These are phyloP conservation scores for Chirona hameri DNA, from an alignment of 2,888 invertebrate genomes.

Conservation along the genomic window DNA sequence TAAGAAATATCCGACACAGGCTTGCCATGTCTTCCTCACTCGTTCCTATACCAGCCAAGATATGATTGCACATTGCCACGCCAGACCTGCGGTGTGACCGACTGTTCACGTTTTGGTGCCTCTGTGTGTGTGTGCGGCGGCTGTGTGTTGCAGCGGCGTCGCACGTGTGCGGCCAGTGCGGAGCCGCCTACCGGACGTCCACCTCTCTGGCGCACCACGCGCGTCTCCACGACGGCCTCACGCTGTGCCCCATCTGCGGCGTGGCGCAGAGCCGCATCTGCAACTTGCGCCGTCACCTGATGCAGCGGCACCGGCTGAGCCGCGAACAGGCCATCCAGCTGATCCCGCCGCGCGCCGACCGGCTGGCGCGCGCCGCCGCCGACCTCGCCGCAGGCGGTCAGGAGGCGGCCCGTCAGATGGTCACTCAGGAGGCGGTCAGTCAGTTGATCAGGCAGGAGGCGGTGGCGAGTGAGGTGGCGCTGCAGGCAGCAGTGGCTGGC, in stretches of 20 bases:
- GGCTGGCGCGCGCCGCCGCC: neutral
- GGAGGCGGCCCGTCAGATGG: neutral
- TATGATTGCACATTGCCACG: too few relatives aligned
- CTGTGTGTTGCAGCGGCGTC: neutral
- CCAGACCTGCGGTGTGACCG: too few relatives aligned
- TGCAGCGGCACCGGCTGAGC: neutral
- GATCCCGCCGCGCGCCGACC: neutral
- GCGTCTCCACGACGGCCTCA: neutral
- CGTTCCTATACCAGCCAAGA: too few relatives aligned
- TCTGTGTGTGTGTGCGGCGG: neutral
- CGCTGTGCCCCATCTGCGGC: slow-evolving; percentile 10
- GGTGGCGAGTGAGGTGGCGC: neutral
- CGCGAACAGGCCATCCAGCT: neutral
- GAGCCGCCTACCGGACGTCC: neutral
- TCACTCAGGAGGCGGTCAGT: neutral
- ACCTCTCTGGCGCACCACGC: neutral
- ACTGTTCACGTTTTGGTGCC: neutral
- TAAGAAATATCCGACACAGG: too few relatives aligned
- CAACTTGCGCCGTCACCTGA: slow-evolving; percentile 1
- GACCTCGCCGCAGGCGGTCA: neutral
- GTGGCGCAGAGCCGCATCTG: slow-evolving; percentile 13
- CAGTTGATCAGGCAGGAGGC: neutral
- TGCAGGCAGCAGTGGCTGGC: too few relatives aligned
- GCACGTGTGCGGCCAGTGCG: slow-evolving; percentile 5
- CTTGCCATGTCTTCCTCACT: too few relatives aligned